phyloP scores from a whole-genome alignment of 2,797 vertebrate genomes.

The Sebastes steindachneri region DNA sequence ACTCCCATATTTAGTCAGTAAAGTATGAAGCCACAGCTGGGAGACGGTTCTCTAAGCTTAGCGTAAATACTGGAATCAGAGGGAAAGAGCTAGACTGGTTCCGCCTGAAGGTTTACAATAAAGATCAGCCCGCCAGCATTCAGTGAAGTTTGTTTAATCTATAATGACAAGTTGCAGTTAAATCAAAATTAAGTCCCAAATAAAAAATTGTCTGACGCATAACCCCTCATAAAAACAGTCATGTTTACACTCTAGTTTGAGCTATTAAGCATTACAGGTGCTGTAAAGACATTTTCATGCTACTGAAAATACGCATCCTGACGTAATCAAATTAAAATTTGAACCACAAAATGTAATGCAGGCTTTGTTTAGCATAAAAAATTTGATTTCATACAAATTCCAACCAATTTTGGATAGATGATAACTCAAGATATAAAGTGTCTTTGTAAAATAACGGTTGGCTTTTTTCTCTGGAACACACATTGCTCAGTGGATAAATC shows the following conservation, averaged over 20 bases:
- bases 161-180: rapidly evolving
- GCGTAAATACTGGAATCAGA: background rate
- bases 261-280: background rate
- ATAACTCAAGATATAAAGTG: background rate
- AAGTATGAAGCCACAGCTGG: background rate
- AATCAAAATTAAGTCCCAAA: background rate
- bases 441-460: no score
- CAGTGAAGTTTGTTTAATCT: background rate
- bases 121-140: background rate
- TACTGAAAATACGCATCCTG: background rate
- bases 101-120: background rate
- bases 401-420: background rate
- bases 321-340: background rate
- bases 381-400: background rate
- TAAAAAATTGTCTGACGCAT: background rate
- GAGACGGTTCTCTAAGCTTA: background rate
- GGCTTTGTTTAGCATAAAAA: background rate
- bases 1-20: background rate
- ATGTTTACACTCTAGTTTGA: background rate
- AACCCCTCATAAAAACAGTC: background rate
- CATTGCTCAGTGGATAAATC: constrained; percentile 19
- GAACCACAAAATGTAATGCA: background rate
- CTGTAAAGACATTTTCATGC: background rate
- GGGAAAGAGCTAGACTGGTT: background rate
- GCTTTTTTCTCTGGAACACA: background rate